These are phyloP conservation scores for Perizoma affinitatum DNA, from an alignment of 2,888 invertebrate species.

Conservation along the genomic window DNA sequence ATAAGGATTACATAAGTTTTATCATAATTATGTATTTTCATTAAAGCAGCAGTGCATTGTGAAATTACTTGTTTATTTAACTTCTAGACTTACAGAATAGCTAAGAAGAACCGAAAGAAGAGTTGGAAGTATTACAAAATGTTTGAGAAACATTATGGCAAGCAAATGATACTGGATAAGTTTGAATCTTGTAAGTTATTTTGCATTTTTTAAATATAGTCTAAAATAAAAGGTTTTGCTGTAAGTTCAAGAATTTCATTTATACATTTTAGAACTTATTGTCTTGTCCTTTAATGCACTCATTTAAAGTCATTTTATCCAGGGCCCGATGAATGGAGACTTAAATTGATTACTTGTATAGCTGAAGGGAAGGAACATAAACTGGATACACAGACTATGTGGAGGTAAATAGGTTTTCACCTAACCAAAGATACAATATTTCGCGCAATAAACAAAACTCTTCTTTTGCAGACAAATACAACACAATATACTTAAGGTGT, in stretches of 20 bases:
- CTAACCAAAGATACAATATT: background rate
- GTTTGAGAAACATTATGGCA: constrained; percentile 75
- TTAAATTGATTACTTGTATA: constrained; percentile 67
- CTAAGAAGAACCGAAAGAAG: constrained; percentile 71
- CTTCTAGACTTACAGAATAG: constrained; percentile 72
- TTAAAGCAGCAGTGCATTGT: background rate
- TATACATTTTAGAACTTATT: too few species aligned
- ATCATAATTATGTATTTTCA: too few species aligned
- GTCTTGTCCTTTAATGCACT: too few species aligned
- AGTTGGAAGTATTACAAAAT: constrained; percentile 73
- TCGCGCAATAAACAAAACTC: background rate
- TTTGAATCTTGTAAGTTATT: constrained; percentile 73
- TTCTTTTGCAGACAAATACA: too few species aligned
- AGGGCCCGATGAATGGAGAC: constrained; percentile 78
- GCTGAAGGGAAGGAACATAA: constrained; percentile 62
- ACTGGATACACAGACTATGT: constrained; percentile 62
- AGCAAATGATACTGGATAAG: constrained; percentile 68
- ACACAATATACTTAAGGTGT: too few species aligned
- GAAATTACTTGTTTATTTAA: constrained; percentile 3
- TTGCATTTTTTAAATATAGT: too few species aligned
- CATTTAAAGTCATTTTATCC: constrained; percentile 27
- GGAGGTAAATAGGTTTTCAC: constrained; percentile 61
- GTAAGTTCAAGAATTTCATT: too few species aligned
- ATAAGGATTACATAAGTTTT: too few species aligned
- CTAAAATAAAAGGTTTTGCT: too few species aligned